Base-by-base conservation (phyloP, 2,888 invertebrate species). In the Hofmannophila pseudospretella region DNA sequence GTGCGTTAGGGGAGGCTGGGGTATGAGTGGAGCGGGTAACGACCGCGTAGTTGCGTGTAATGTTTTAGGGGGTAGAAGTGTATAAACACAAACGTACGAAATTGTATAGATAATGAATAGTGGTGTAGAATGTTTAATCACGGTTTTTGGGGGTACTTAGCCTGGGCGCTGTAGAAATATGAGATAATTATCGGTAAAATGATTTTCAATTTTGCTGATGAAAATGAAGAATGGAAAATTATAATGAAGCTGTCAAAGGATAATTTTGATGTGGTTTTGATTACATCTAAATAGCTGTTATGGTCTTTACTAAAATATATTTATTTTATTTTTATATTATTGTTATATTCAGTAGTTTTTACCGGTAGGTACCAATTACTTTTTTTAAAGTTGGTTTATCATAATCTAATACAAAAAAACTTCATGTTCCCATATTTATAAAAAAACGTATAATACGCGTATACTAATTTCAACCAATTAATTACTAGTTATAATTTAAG, bases 61-160 rank as follows among this genome's bases (percentile, higher is more conserved):
- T 75, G 76, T 77, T 75, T 76, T 79, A 75, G 78, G 79, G 80
- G 79, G 70, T 23, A 54, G 62, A 51, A 51, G 46, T 55, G 52
- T 54, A 57, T 49, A 26, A 29, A 51, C 45, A 50, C 47, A 55
- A 48, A 58, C 49, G 60, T 46, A 55, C 48, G 50, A 51, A 47
- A 56, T 60, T 53, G 58, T 69, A 73, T 73, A 75, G 75, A 68
- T 81, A 82, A 82, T 80, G 78, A 81, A 84, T 82, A 82, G 84
- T 75, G 70, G 66, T 67, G 77, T 77, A 79, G 74, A 78, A 79
- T 80, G 74, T 79, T 81, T 79, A 82, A 82, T 81, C 78, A 79
- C 67, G 71, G 76, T 74, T 81, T 78, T 79, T 67, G 76, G 70
- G 64, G 10, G 78, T 79, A 80, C 76, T 79, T 37, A 77, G 72